Conservation (phyloP, 2,888 invertebrate genomes). For the Eupithecia pulchellata region DNA sequence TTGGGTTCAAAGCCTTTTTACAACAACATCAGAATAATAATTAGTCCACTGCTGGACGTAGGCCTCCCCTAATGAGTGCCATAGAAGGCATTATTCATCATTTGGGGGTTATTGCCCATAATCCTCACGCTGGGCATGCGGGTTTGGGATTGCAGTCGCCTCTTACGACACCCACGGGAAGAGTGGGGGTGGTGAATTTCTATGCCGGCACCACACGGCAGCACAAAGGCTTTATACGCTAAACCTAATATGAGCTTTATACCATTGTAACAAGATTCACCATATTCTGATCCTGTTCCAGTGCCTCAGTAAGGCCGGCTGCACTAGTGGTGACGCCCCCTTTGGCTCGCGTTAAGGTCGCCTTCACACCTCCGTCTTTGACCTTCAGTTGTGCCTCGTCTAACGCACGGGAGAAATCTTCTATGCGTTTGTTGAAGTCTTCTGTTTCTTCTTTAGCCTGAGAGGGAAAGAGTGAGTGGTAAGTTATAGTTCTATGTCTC, state of each 20-base stretch:
- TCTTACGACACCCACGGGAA: too few relatives aligned
- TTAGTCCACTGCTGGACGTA: too few relatives aligned
- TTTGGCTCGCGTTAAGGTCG: slow-evolving; percentile 41
- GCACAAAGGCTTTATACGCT: not conserved
- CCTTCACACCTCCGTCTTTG: slow-evolving; percentile 40
- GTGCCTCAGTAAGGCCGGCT: slow-evolving; percentile 34
- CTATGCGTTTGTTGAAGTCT: slow-evolving; percentile 49
- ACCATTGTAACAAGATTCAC: slow-evolving; percentile 43
- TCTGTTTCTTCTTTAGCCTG: slow-evolving; percentile 58
- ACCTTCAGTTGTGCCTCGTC: slow-evolving; percentile 51
- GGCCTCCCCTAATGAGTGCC: too few relatives aligned
- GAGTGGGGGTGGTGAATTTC: too few relatives aligned
- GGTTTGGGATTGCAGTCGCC: too few relatives aligned
- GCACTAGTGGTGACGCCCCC: slow-evolving; percentile 43
- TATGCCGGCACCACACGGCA: too few relatives aligned
- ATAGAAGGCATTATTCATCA: too few relatives aligned
- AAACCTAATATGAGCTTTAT: not conserved
- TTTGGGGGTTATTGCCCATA: too few relatives aligned
- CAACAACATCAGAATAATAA: too few relatives aligned
- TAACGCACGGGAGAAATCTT: slow-evolving; percentile 53
- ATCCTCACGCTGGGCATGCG: too few relatives aligned
- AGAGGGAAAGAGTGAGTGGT: not conserved
- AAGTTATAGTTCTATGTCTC: too few relatives aligned
- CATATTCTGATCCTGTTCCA: slow-evolving; percentile 42
- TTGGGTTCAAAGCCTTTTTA: too few relatives aligned